Evolutionary conservation across 2,113 vertebrate species (phyloP), one percentile per base, ranked within the genome.

Genomic region (Stegastes partitus): DNA sequence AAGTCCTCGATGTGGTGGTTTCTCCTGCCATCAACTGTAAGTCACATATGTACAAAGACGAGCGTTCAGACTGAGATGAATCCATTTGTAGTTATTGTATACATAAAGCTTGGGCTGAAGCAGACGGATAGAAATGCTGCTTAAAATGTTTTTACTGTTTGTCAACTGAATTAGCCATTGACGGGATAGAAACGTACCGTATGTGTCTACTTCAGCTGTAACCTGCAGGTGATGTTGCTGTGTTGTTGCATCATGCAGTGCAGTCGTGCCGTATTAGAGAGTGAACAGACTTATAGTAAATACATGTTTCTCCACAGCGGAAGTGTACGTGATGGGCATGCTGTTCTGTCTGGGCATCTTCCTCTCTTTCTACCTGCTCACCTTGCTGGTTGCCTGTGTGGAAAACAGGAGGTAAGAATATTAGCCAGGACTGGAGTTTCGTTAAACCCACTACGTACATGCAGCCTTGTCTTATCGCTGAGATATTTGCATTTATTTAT

Each of bases 261-360:
- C 16, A 23, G 16, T 21, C 15, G 23, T 9, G 28, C n/a, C 11
- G 16, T 59, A 1, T 21, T 25, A 19, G 2, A 23, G 31, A 9
- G 7, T 34, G 7, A 34, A 9, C 31, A 34, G 4, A 4, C 18
- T 23, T 11, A 15, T 42, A 15, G 12, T 42, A 25, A 55, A 54
- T 25, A 3, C 16, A 1, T 76, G 16, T 78, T 23, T 69, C 19
- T 55, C 15, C n/a, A 0, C 92, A 99, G 98, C 94, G 0, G 94
- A 96, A 56, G 96, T 95, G 65, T 99, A 99, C 0, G 94, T 98
- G 31, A 93, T 94, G 21, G 97, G 97, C 1, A 95, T 98, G 91
- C 92, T 99, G 55, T 97, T 99, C 91, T 97, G 96, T 83, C 91
- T 98, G 74, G 96, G 97, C 1, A 96, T 99, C 90, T 99, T 99